phyloP scores from a whole-genome alignment of 2,888 invertebrate genomes.

The Microplitis deprimator region DNA sequence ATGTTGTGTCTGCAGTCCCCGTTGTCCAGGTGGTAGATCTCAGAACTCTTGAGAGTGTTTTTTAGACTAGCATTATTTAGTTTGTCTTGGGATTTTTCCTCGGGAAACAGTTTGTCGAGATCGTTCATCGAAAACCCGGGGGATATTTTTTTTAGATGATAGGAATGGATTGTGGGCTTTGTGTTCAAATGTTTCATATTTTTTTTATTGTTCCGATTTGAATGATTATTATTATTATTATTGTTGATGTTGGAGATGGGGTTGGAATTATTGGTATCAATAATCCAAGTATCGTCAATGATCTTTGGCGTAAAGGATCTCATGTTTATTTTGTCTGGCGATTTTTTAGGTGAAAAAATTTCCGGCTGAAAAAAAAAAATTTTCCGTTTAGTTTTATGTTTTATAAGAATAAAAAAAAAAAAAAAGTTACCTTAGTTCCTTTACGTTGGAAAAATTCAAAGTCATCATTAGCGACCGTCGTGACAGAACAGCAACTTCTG shows the following conservation, averaged over 20 bases:
- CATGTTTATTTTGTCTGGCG: constrained; percentile 63
- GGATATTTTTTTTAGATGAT: constrained; percentile 62
- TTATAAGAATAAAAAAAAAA: background rate
- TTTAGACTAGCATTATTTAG: constrained; percentile 69
- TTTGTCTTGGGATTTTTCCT: constrained; percentile 52
- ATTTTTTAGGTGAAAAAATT: constrained; percentile 58
- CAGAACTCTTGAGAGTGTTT: constrained; percentile 62
- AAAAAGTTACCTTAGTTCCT: constrained; percentile 62
- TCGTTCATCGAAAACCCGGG: constrained; percentile 70
- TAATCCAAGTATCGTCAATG: constrained; percentile 58
- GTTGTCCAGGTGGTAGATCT: constrained; percentile 65
- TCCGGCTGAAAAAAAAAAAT: constrained; percentile 56
- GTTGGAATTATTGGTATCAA: constrained; percentile 38
- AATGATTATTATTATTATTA: background rate
- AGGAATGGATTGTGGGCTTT: constrained; percentile 64
- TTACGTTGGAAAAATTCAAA: constrained; percentile 76
- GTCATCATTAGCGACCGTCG: constrained; percentile 78
- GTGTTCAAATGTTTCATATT: constrained; percentile 47
- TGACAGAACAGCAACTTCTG: constrained; percentile 75
- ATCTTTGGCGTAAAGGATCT: constrained; percentile 66
- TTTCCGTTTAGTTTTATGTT: background rate
- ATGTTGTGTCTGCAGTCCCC: constrained; percentile 69
- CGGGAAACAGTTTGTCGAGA: constrained; percentile 62
- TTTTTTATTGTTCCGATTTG: constrained; percentile 7
- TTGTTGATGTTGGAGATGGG: constrained; percentile 27